Percentiles rank a stretch among this genome's conserved stretches.
Conservation (phyloP, 2,797 vertebrate genomes). For the Triplophysa yarkandensis region DNA sequence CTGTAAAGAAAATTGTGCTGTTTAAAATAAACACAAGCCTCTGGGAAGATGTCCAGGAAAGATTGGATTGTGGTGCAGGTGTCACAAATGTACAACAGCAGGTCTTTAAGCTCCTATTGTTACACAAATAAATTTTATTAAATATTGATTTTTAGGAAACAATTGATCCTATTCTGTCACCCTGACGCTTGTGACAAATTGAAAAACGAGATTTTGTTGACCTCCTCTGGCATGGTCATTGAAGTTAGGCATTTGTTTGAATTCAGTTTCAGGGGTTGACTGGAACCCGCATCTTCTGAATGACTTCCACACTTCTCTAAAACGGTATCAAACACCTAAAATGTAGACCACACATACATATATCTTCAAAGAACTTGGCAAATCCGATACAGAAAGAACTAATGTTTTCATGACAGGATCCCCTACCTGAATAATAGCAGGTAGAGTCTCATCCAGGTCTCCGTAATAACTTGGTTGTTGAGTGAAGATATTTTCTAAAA, state of each 20-base stretch:
- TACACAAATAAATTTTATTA: constrained; percentile 21
- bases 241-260: constrained; percentile 73
- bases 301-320: constrained; percentile 84
- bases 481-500: constrained; percentile 89
- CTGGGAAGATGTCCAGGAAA: constrained; percentile 91
- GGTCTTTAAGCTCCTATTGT: constrained; percentile 85
- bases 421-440: constrained; percentile 88
- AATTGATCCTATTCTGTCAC: too few species aligned
- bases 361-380: background rate
- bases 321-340: constrained; percentile 88
- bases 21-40: constrained; percentile 86
- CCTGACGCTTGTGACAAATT: background rate
- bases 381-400: background rate
- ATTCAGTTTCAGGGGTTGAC: constrained; percentile 84
- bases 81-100: constrained; percentile 90
- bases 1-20: constrained; percentile 88
- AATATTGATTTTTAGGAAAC: too few species aligned
- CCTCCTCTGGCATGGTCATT: constrained; percentile 86
- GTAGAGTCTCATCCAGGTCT: constrained; percentile 87
- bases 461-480: constrained; percentile 91
- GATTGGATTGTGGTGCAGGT: constrained; percentile 89
- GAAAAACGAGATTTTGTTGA: constrained; percentile 56
- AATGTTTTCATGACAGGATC: background rate
- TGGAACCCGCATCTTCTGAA: constrained; percentile 75
- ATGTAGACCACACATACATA: constrained; percentile 17